Percentiles rank a stretch among this genome's conserved stretches.
These are phyloP conservation scores for Chloropsis hardwickii DNA, from an alignment of 2,113 vertebrate genomes.

Conservation along the genomic window DNA sequence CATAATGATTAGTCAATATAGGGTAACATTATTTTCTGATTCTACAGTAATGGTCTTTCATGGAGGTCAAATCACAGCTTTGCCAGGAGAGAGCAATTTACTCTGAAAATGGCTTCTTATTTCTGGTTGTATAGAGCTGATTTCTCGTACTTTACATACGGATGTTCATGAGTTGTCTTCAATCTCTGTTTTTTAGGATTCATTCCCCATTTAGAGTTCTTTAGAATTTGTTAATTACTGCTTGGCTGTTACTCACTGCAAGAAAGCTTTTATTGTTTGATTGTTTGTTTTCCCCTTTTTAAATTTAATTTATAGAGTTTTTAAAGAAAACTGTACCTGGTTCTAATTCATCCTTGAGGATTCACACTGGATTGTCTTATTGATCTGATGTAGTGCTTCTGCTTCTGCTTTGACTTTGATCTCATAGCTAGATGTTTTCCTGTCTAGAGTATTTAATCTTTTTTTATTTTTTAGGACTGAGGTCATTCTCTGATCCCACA, in stretches of 20 bases:
- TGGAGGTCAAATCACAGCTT: neutral
- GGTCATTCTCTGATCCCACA: neutral
- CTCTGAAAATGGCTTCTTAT: neutral
- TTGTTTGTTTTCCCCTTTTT: accelerated
- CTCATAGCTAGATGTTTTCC: neutral
- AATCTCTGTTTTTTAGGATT: neutral
- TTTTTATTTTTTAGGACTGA: neutral
- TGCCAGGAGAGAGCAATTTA: neutral
- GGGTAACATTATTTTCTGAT: neutral
- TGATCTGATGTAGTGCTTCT: neutral
- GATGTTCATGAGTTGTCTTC: neutral
- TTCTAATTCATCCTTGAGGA: neutral
- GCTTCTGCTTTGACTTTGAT: neutral
- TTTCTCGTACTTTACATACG: neutral
- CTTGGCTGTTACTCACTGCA: neutral
- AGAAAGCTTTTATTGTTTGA: neutral
- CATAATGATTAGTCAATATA: conserved; percentile 32
- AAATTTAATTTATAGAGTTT: neutral
- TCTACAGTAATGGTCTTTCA: neutral
- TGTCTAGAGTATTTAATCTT: neutral
- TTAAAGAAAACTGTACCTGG: neutral
- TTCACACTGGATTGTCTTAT: neutral
- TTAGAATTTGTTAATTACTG: neutral
- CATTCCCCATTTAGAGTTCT: neutral
- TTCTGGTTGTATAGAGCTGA: neutral